phyloP scores from a whole-genome alignment of 2,888 invertebrate species.

The Artemia sinica region DNA sequence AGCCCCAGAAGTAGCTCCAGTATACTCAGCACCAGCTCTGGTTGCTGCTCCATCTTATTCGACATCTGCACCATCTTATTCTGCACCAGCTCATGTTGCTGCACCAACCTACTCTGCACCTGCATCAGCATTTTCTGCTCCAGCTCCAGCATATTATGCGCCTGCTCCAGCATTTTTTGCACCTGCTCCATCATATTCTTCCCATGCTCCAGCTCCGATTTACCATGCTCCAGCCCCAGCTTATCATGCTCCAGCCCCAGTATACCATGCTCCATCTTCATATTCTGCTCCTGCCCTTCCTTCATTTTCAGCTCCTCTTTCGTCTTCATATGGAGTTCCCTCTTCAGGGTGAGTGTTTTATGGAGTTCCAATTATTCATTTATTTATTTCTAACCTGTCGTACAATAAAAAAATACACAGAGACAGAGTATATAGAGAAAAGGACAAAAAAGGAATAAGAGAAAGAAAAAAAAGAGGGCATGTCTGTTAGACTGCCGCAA shows the following conservation, averaged over 20 bases:
- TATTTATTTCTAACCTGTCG: too few relatives aligned
- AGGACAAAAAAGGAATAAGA: too few relatives aligned
- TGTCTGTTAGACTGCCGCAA: too few relatives aligned
- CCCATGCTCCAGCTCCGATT: neutral
- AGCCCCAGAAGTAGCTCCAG: constrained; percentile 13
- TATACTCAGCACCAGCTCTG: constrained; percentile 13
- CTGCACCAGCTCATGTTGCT: neutral
- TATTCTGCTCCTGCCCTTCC: neutral
- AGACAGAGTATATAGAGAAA: too few relatives aligned
- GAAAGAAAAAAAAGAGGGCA: too few relatives aligned
- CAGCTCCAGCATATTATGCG: constrained; percentile 17
- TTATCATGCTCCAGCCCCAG: neutral
- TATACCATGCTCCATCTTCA: neutral
- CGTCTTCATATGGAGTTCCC: neutral
- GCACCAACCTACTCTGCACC: neutral
- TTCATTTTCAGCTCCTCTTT: too few relatives aligned
- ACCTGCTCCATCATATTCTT: too few relatives aligned
- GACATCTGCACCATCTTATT: neutral
- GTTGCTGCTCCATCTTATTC: neutral
- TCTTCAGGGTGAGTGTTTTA: neutral
- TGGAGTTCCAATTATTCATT: too few relatives aligned
- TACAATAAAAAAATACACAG: too few relatives aligned
- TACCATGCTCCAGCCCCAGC: constrained; percentile 16
- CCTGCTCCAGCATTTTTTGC: constrained; percentile 3
- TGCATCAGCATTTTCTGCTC: neutral